Conservation (phyloP, 2,888 invertebrate genomes). For the Coecobrya sp. region DNA sequence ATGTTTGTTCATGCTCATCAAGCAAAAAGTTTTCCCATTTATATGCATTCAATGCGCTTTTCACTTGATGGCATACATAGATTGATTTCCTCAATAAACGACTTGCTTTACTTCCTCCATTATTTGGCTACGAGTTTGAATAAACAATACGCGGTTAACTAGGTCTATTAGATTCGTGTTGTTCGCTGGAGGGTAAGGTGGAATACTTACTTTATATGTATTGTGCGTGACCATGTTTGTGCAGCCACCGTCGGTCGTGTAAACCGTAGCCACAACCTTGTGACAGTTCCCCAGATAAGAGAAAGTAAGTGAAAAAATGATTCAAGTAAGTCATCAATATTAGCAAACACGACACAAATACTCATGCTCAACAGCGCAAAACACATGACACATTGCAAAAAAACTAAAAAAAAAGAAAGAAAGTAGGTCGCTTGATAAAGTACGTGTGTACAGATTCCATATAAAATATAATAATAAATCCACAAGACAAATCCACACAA, state of each 20-base stretch:
- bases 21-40: slow-evolving; percentile 22
- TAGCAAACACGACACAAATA: slow-evolving; percentile 1
- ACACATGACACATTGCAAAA: slow-evolving; percentile 4
- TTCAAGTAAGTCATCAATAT: not conserved
- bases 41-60: slow-evolving; percentile 13
- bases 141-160: not conserved
- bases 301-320: not conserved
- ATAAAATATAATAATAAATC: not conserved
- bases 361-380: not conserved
- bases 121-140: not conserved
- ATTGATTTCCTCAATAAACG: not conserved
- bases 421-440: slow-evolving; percentile 7
- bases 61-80: slow-evolving; percentile 30
- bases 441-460: no score
- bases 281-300: not conserved
- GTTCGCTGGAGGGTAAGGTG: not conserved
- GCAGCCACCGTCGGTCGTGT: not conserved
- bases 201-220: not conserved
- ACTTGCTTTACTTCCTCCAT: not conserved
- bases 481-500: no score
- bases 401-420: not conserved
- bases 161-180: not conserved
- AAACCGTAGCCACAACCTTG: slow-evolving; percentile 8
- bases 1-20: not conserved
- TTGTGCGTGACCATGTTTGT: not conserved